Conservation (phyloP, 2,888 invertebrate genomes). For the Yponomeuta plumbellus region DNA sequence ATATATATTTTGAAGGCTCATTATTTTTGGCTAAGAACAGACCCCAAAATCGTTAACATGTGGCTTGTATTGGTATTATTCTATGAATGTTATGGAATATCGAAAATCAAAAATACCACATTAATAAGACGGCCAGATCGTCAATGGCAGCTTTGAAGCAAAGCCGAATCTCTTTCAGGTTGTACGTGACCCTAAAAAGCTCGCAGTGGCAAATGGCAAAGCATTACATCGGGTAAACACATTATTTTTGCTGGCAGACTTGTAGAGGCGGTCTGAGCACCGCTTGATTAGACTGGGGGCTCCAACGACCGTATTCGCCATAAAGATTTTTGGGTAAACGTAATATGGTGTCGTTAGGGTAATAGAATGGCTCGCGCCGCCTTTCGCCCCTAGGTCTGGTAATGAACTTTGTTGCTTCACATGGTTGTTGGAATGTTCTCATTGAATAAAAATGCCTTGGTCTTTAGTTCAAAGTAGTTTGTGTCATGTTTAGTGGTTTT, state of each 20-base stretch:
- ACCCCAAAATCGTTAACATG: no score
- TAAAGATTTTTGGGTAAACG: constrained; percentile 68
- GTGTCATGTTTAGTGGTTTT: neutral
- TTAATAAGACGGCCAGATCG: no score
- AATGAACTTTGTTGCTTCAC: constrained; percentile 1
- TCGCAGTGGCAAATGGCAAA: neutral
- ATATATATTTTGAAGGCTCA: no score
- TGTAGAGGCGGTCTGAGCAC: constrained; percentile 29
- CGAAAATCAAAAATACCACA: no score
- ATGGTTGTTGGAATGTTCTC: neutral
- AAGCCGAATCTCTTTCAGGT: neutral
- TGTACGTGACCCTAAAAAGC: neutral
- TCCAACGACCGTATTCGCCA: constrained; percentile 49
- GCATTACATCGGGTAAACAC: neutral
- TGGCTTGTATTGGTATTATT: no score
- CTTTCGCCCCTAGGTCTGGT: constrained; percentile 6
- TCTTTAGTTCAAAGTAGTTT: neutral
- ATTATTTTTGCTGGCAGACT: neutral
- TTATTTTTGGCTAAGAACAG: no score
- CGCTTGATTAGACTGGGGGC: constrained; percentile 62
- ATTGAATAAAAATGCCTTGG: neutral
- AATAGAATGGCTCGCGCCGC: constrained; percentile 53
- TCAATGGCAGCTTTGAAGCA: no score
- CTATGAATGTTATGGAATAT: no score
- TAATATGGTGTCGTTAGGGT: constrained; percentile 70